Evolutionary conservation across 2,113 vertebrate species (phyloP), one percentile per base, ranked within the genome.

Genomic region (Chelonoidis abingdonii): DNA sequence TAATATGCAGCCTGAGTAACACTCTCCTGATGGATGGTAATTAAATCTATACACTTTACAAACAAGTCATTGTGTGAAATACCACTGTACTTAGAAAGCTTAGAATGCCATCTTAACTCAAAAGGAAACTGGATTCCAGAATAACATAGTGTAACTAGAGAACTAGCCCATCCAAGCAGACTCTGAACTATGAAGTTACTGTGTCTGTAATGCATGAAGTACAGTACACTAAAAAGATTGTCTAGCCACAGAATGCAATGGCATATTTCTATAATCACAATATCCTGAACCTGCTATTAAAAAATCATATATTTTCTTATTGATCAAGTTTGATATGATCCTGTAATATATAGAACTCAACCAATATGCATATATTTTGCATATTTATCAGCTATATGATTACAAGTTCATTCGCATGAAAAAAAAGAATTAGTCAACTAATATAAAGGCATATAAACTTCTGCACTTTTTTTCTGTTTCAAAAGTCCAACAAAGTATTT

Each of bases 1-100:
- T 89, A 88, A 95, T 80, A 65, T 94, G 62, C 57, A 85, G 78
- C 86, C 31, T n/a, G 72, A n/a, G 44, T 91, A 81, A 94, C 41
- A 17, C 27, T 65, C 10, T 41, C 87, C 89, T 78, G 62, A 56
- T 84, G 49, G 41, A 89, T 90, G 89, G 49, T 94, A 91, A 95
- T 91, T 84, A 95, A 96, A 92, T 79, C 53, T 65, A 35, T 27
- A 57, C 31, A 17, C 41, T 89, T 53, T 84, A 84, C 49, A 90
- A 94, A 92, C 25, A 93, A 95, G 49, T 24, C 13, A 47, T 24
- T 0, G 0, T 72, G 44, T 88, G 83, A 93, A 94, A 93, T 56
- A 94, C 4, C 19, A 83, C 54, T 4, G 6, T 75, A 4, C 89
- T 92, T 41, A 65, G 44, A 9, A 57, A 88, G 4, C 83, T 95